Evolutionary conservation across 92 coral and sea anemone species (phyloP), one percentile per base, ranked within the genome.

Genomic region (Actinernus sp.): DNA sequence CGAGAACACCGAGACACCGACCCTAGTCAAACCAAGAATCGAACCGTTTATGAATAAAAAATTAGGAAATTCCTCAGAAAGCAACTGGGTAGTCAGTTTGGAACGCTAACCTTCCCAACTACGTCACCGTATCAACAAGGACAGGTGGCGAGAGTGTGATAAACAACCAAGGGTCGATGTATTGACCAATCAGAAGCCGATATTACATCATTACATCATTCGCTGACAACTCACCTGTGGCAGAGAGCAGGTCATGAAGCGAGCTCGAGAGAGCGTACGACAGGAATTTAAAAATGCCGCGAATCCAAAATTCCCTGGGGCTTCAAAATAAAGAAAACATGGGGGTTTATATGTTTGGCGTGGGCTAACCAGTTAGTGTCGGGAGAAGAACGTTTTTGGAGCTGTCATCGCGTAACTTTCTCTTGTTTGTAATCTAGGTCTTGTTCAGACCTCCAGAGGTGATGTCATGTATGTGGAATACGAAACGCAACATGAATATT

Each of bases 21-120:
- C 74, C 85, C 84, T 49, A 62, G 80, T 61, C 78, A 67, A 76
- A 76, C 85, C 54, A 60, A 74, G 85, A 77, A 66, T 41, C 81
- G 58, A 63, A 64, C 51, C 80, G 90, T 76, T 77, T 76, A 84
- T 84, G 86, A 84, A 84, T 84, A 76, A 84, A 84, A 84, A 84
- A 84, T 84, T 68, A 76, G 85, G 61, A 67, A 84, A 84, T 84
- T 84, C 90, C 90, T 76, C 44, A 84, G 65, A 71, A 66, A 77
- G 76, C 80, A 77, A 74, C 78, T 84, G 52, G 73, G 80, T 54
- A 48, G 61, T 61, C 53, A 49, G 73, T 62, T 84, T 69, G 78
- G 85, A 68, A 71, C 63, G 74, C 75, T 41, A 63, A 68, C 68
- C 72, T 62, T 46, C 23, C 32, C 26, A 74, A 58, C 90, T 84